Evolutionary conservation across 2,797 vertebrate species (phyloP).

Genomic region (Nyctibius grandis): DNA sequence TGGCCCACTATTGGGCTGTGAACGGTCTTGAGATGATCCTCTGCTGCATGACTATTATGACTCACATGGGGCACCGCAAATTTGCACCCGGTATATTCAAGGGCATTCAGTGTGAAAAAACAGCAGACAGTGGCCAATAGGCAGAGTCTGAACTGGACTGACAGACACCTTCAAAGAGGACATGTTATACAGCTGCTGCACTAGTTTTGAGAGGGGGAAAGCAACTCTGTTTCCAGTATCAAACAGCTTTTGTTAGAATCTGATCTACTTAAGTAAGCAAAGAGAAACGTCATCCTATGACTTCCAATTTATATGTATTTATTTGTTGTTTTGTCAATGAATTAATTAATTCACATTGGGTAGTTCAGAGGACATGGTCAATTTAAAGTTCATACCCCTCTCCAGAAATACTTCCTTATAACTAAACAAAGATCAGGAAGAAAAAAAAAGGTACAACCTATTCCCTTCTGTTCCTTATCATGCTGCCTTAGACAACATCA

Average conservation of each 20-base stretch:
- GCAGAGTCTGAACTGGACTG: background rate
- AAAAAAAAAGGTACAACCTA: rapidly evolving
- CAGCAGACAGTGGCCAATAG: background rate
- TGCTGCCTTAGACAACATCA: background rate
- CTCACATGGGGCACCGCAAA: background rate
- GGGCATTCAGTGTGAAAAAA: background rate
- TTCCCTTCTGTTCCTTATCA: background rate
- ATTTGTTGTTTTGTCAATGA: background rate
- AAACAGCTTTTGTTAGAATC: background rate
- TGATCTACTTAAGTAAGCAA: background rate
- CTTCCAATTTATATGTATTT: background rate
- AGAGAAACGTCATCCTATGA: background rate
- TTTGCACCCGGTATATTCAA: background rate
- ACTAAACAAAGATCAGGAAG: background rate
- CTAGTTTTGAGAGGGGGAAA: background rate
- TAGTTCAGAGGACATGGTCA: background rate
- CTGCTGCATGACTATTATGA: background rate
- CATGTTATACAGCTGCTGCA: background rate
- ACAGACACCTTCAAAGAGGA: background rate
- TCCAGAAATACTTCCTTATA: background rate
- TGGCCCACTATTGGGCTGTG: background rate
- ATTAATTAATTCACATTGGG: background rate
- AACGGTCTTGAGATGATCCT: background rate
- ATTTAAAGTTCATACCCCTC: background rate
- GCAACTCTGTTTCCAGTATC: background rate